Conservation (phyloP, 2,797 vertebrate species). For the Ciconia nigra region DNA sequence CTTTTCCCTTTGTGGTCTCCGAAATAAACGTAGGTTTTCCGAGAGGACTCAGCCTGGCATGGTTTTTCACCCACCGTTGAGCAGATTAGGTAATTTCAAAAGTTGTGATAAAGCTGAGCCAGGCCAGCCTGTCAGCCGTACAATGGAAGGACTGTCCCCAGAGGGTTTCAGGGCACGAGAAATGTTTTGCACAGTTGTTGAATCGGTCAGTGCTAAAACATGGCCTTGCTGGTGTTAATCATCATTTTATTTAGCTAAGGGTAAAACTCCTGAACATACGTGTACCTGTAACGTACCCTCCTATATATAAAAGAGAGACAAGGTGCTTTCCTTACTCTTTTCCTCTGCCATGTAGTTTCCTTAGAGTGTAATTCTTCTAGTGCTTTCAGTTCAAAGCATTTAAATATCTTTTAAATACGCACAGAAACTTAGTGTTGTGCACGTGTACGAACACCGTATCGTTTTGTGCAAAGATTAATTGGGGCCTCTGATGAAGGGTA, state of each 20-base stretch:
- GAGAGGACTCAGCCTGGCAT: neutral
- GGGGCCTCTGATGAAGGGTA: neutral
- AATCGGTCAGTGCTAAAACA: rapidly evolving
- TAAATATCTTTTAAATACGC: neutral
- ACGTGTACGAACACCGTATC: rapidly evolving
- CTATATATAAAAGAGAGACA: rapidly evolving
- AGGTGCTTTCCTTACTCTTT: neutral
- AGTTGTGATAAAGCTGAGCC: neutral
- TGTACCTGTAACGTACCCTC: rapidly evolving
- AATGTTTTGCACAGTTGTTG: neutral
- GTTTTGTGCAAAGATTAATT: neutral
- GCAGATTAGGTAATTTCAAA: rapidly evolving
- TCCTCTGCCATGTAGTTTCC: neutral
- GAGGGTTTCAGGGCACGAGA: rapidly evolving
- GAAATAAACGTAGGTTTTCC: neutral
- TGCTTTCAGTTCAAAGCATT: neutral
- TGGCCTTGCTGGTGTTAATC: neutral
- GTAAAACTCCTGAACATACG: neutral
- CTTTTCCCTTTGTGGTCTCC: rapidly evolving
- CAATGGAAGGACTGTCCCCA: rapidly evolving
- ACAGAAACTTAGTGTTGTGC: neutral
- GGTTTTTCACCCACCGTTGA: neutral
- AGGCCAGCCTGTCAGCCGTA: neutral
- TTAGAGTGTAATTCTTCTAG: neutral
- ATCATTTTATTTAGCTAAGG: neutral